These are phyloP conservation scores for Lissonota sp. DNA, from an alignment of 2,888 invertebrate species.

Conservation along the genomic window DNA sequence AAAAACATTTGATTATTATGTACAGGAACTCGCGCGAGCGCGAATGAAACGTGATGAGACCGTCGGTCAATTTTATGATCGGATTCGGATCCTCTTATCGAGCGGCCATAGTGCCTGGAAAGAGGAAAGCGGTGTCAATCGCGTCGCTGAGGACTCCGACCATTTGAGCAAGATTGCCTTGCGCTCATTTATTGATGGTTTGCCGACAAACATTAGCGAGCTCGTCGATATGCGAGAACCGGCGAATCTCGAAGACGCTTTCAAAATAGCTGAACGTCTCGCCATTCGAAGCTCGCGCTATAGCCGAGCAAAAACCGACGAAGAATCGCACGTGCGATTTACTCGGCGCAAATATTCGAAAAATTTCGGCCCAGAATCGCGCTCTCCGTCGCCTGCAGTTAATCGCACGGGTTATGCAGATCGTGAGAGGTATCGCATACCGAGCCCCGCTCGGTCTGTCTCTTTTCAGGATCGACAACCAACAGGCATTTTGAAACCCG, in stretches of 20 bases:
- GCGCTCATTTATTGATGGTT: not conserved
- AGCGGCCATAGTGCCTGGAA: not conserved
- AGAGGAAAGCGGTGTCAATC: not conserved
- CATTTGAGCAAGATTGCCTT: not conserved
- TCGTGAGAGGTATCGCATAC: not conserved
- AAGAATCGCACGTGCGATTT: not conserved
- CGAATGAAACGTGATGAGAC: not conserved
- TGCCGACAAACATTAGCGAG: not conserved
- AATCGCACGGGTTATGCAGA: not conserved
- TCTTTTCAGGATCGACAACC: not conserved
- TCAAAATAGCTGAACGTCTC: not conserved
- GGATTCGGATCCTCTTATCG: not conserved
- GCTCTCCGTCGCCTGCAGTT: not conserved
- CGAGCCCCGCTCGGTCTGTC: not conserved
- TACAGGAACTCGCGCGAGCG: not conserved
- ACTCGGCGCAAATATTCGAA: not conserved
- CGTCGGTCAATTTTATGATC: not conserved
- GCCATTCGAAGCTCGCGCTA: not conserved
- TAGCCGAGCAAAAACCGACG: not conserved
- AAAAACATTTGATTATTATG: conserved; percentile 9
- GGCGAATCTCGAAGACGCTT: not conserved
- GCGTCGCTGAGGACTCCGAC: not conserved
- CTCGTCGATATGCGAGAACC: not conserved
- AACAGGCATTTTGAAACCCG: not conserved
- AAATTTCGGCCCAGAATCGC: not conserved